Conservation (phyloP, 2,888 invertebrate species). For the Meloe dianella region DNA sequence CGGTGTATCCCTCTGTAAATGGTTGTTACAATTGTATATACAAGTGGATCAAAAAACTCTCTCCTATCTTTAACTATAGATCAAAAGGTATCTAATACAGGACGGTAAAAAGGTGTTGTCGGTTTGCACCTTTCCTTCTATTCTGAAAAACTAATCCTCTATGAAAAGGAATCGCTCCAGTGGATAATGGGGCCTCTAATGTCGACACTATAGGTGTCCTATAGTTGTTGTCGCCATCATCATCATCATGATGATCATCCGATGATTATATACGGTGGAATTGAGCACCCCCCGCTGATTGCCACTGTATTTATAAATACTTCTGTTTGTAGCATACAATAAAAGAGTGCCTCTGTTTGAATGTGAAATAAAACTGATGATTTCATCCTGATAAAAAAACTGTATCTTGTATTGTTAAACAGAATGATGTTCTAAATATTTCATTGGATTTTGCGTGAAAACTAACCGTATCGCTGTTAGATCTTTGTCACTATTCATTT, state of each 20-base stretch:
- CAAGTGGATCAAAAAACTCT: constrained; percentile 8
- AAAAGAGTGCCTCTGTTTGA: neutral
- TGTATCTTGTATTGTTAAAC: constrained; percentile 21
- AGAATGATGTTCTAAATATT: constrained; percentile 51
- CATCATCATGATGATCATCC: constrained; percentile 10
- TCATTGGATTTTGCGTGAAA: constrained; percentile 48
- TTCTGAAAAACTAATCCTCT: constrained; percentile 26
- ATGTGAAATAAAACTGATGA: neutral
- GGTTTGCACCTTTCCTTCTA: constrained; percentile 35
- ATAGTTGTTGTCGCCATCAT: constrained; percentile 1
- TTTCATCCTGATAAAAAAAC: constrained; percentile 7
- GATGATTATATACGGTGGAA: constrained; percentile 34
- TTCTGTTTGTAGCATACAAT: constrained; percentile 29
- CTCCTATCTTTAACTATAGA: constrained; percentile 4
- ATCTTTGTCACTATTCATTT: constrained; percentile 37
- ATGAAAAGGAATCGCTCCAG: constrained; percentile 45
- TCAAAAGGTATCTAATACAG: neutral
- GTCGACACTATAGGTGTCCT: constrained; percentile 53
- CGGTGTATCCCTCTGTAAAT: constrained; percentile 9
- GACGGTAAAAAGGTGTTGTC: constrained; percentile 32
- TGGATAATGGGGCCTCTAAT: constrained; percentile 54
- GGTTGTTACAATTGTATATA: neutral
- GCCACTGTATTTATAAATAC: constrained; percentile 26
- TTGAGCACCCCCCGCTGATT: constrained; percentile 32
- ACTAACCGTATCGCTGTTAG: constrained; percentile 48